These are phyloP conservation scores for Lasiurus borealis DNA, from an alignment of 2,113 vertebrate genomes.

Conservation along the genomic window DNA sequence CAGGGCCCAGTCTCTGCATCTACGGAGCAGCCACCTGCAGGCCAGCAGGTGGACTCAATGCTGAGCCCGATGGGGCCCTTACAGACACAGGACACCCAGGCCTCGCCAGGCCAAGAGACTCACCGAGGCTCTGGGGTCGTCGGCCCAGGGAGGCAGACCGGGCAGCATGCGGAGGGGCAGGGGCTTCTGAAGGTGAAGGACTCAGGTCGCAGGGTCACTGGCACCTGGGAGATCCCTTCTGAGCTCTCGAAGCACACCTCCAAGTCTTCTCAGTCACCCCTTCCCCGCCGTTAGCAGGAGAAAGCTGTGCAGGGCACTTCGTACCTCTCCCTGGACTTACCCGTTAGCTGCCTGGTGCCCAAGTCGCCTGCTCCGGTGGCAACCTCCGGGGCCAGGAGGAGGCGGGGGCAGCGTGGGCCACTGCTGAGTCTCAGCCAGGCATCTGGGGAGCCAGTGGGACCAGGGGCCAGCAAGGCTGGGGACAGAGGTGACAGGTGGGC, in stretches of 20 bases:
- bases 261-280: background rate
- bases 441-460: conserved; percentile 19
- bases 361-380: background rate
- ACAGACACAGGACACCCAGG: rapidly evolving
- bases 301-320: rapidly evolving
- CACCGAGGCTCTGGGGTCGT: background rate
- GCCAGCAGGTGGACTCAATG: background rate
- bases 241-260: rapidly evolving
- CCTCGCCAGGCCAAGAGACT: background rate
- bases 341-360: conserved; percentile 64
- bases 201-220: background rate
- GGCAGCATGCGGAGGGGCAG: background rate
- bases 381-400: conserved; percentile 11
- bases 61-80: background rate
- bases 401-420: background rate
- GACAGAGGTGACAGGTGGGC: background rate
- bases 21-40: background rate
- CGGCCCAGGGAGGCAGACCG: rapidly evolving
- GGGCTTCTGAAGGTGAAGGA: background rate
- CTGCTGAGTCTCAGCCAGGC: conserved; percentile 72
- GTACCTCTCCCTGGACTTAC: conserved; percentile 69
- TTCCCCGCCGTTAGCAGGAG: background rate
- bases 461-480: background rate
- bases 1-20: background rate
- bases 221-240: background rate